phyloP scores from a whole-genome alignment of 1,140 invertebrate species.

The Brachionus sp. region DNA sequence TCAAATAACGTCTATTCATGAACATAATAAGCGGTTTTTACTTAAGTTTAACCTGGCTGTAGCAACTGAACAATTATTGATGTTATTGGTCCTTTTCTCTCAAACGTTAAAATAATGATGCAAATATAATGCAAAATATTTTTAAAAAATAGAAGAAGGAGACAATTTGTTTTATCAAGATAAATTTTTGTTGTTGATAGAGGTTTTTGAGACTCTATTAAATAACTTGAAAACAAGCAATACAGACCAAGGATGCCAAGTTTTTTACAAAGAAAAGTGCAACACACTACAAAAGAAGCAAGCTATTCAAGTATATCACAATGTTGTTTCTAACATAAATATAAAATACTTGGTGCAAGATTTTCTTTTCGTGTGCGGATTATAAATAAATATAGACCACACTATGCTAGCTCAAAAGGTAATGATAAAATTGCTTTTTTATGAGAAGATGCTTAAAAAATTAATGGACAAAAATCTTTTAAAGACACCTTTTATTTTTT shows the following conservation, averaged over 20 bases:
- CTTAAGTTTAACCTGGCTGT: conserved; percentile 11
- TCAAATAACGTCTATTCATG: too few relatives aligned
- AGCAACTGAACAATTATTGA: neutral
- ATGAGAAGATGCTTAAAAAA: neutral
- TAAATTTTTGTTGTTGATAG: neutral
- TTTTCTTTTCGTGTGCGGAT: neutral
- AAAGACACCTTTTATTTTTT: too few relatives aligned
- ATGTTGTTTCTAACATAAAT: too few relatives aligned
- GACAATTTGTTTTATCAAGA: neutral
- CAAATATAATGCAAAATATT: neutral
- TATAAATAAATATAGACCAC: neutral
- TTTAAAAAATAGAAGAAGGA: neutral
- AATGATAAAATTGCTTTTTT: neutral
- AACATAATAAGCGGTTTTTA: neutral
- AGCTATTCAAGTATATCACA: neutral
- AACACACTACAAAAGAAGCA: neutral
- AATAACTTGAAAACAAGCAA: neutral
- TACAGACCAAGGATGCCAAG: neutral
- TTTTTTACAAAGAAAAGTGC: neutral
- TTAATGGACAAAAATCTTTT: neutral
- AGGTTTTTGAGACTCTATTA: neutral
- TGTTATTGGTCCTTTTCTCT: neutral
- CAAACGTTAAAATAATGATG: neutral
- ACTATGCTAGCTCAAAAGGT: neutral
- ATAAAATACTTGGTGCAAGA: too few relatives aligned